Percentiles rank a stretch among this genome's conserved stretches.
These are phyloP conservation scores for Peromyscus aztecus DNA, from an alignment of 2,797 vertebrate species.

Conservation along the genomic window DNA sequence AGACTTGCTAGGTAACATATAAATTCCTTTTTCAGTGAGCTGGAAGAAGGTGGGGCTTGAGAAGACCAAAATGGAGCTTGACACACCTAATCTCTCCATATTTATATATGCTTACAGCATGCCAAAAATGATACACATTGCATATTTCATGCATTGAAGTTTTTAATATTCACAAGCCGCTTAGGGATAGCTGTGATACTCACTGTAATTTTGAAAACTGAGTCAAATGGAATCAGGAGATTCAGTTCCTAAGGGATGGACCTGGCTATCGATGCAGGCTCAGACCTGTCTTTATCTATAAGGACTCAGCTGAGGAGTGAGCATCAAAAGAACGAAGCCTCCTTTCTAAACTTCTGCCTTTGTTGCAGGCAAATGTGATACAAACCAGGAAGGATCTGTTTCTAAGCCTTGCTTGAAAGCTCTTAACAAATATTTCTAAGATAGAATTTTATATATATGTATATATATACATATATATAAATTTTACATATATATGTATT, in stretches of 20 bases:
- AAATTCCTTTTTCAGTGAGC: background rate
- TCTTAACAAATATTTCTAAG: background rate
- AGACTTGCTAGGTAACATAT: background rate
- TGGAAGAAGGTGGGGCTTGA: background rate
- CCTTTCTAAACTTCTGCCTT: background rate
- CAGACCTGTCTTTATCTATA: background rate
- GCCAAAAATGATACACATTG: background rate
- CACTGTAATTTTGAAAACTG: background rate
- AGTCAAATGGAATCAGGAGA: background rate
- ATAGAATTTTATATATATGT: background rate
- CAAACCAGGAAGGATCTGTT: background rate
- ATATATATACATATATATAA: too few relatives aligned
- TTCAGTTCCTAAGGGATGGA: background rate
- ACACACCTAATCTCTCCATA: background rate
- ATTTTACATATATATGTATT: background rate
- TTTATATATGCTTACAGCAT: background rate
- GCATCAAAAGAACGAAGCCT: background rate
- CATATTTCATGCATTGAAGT: background rate
- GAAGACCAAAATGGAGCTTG: background rate
- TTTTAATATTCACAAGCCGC: background rate
- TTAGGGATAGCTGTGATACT: background rate
- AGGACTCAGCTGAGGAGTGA: background rate
- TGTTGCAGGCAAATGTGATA: background rate
- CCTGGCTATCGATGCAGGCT: background rate
- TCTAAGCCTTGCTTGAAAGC: background rate